A percentile compares a stretch with the other conserved stretches of the same genome.
Conservation (phyloP, 2,797 vertebrate genomes). For the Moxostoma hubbsi region DNA sequence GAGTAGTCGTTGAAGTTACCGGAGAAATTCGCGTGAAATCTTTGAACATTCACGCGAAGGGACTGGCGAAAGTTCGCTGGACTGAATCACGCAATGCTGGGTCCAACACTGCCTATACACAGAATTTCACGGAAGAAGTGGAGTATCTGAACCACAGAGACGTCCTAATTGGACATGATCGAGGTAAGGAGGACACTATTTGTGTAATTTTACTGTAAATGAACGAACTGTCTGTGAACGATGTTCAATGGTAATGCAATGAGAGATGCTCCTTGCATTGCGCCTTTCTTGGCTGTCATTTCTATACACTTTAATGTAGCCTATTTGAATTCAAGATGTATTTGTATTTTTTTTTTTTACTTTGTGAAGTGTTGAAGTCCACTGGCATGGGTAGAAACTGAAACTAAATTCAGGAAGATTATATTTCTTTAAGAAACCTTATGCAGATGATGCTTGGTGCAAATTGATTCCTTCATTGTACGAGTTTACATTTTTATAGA, state of each 20-base stretch:
- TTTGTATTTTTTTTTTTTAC: not conserved
- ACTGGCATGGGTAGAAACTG: not conserved
- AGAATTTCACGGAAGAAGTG: constrained; percentile 97
- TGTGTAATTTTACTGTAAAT: constrained; percentile 7
- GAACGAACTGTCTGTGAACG: too few species aligned
- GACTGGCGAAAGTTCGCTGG: constrained; percentile 96
- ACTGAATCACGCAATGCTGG: constrained; percentile 95
- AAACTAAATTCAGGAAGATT: not conserved
- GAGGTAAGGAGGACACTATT: constrained; percentile 80
- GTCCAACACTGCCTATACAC: constrained; percentile 95
- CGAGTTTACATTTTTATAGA: not conserved
- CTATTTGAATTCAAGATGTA: too few species aligned
- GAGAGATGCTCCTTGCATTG: constrained; percentile 35
- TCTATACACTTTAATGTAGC: not conserved
- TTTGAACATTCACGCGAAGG: constrained; percentile 87
- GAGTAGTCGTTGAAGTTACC: constrained; percentile 89
- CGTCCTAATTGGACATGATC: constrained; percentile 89
- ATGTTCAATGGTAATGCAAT: not conserved
- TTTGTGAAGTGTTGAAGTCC: not conserved
- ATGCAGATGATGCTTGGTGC: constrained; percentile 9
- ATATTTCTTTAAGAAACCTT: too few species aligned
- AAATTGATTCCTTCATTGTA: not conserved
- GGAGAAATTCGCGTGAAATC: constrained; percentile 91
- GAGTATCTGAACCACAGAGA: constrained; percentile 94
- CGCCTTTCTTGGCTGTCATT: not conserved